A percentile compares a stretch with the other conserved stretches of the same genome.
Evolutionary conservation across 64 coral and sea anemone genomes (phyloP).

Genomic region (Dendrophyllia cribrosa): DNA sequence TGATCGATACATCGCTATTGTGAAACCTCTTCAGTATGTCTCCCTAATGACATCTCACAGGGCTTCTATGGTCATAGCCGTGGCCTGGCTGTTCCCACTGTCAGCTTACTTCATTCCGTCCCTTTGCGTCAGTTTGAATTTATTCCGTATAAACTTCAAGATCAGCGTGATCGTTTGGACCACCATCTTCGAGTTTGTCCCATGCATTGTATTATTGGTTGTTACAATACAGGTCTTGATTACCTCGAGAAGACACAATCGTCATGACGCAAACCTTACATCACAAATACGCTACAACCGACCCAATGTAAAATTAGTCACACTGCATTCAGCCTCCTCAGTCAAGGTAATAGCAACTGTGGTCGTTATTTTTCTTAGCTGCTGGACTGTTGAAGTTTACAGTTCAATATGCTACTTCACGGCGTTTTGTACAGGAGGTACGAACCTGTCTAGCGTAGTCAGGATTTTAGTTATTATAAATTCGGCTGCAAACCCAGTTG

Average conservation of each 20-base stretch:
- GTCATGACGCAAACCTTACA: neutral
- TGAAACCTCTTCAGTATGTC: neutral
- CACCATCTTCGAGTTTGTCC: slow-evolving; percentile 12
- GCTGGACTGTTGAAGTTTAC: neutral
- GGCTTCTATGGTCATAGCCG: neutral
- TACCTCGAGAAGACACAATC: neutral
- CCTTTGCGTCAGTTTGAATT: neutral
- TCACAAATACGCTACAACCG: neutral
- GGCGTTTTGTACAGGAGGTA: neutral
- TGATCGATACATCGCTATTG: neutral
- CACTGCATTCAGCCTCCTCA: neutral
- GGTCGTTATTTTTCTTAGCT: neutral
- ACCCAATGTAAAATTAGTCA: neutral
- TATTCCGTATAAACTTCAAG: neutral
- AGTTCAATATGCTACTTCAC: slow-evolving; percentile 27
- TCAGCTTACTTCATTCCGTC: neutral
- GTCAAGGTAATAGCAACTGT: neutral
- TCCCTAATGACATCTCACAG: neutral
- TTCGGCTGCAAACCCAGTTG: neutral
- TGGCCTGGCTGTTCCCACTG: neutral
- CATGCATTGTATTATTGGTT: neutral
- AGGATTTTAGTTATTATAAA: neutral
- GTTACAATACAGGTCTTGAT: neutral
- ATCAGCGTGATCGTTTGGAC: neutral
- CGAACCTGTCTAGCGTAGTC: neutral